Base-by-base conservation (phyloP, 1,140 invertebrate genomes). In the Zaprionus lachaisei region DNA sequence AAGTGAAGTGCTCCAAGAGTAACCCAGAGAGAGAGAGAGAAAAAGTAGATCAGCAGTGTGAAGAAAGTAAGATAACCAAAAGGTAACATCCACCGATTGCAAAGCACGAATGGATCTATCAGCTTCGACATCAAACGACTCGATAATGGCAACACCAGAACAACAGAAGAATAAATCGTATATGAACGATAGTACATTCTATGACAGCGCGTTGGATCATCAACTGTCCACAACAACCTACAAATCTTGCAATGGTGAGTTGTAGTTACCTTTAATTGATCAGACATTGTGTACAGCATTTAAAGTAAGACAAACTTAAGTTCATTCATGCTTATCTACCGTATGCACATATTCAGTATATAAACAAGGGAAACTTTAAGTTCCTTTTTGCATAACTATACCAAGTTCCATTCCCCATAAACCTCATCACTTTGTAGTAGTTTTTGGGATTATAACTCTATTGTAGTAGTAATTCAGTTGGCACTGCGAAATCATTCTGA, bases 161-260 rank as follows among this genome's bases (percentile, higher is more conserved):
- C 66, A 75, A 11, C 66, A 75, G 11, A 72, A 73, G 7, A 75
- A 37, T 55, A 89, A 38, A 82, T 73, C 72, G 12, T 79, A 69
- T 12, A 65, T 77, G 9, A 74, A 38, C 24, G 85, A 89, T 14
- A 76, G 72, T 51, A 90, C 84, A 11, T 66, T 92, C 6, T 92
- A 92, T 55, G 81, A 84, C 20, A 91, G 87, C 44, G 91, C 91
- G 5, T 60, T 92, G 74, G 91, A 92, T 47, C 81, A 87, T 56
- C 83, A 87, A 63, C 38, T 89, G 24, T 89, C 85, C n/a, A 72
- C 72, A 24, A 79, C 89, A 31, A 69, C 75, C n/a, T 92, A 81
- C 72, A 79, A 74, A 61, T 82, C 91, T 15, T 92, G 89, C 60
- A 91, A 86, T 80, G 91, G 91, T 92, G 69, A 80, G 81, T 79